Base-by-base conservation (phyloP, 2,797 vertebrate species). In the Chaenodraco wilsoni region DNA sequence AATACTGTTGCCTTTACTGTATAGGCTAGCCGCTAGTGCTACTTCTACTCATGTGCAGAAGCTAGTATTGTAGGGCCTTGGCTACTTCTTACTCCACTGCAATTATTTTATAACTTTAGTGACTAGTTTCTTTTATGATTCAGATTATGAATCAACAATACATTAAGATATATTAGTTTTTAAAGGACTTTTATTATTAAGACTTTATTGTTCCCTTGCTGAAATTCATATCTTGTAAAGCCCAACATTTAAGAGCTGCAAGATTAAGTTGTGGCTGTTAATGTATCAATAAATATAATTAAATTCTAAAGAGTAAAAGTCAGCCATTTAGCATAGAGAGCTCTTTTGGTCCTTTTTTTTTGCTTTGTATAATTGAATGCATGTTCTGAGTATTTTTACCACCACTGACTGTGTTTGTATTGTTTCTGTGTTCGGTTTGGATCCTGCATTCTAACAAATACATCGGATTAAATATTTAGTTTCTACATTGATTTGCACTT, bases 401-500 rank as follows among this genome's bases (percentile, higher is more conserved):
- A 37, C 8, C 33, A 37, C 33, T 37, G 33, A 37, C 33, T 37
- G 1, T 37, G 7, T 55, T 33, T 55, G 16, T 10, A 1, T n/a
- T 48, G 46, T 37, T 15, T 27, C 4, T 51, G 48, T 17, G n/a
- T n/a, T 60, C 27, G n/a, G 33, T 12, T 41, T 59, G 40, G 46
- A 21, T 48, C 14, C 21, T 31, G 7, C 31, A 40, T 52, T 46
- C 12, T 33, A 45, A 62, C 16, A 21, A 5, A 37, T 44, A 27
- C 27, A 46, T 8, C 31, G 19, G 17, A 63, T 37, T 33, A 48
- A 19, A 17, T 46, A 23, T 60, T 49, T 23, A 37, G 3, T 50
- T 33, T 71, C 44, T 50, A 45, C 19, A 65, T 64, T 44, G 52
- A 71, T 63, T 43, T 50, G 23, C 3, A 0, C 5, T n/a, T 41